Evolutionary conservation across 1,140 invertebrate species (phyloP).

Genomic region (Listronotus oregonensis): DNA sequence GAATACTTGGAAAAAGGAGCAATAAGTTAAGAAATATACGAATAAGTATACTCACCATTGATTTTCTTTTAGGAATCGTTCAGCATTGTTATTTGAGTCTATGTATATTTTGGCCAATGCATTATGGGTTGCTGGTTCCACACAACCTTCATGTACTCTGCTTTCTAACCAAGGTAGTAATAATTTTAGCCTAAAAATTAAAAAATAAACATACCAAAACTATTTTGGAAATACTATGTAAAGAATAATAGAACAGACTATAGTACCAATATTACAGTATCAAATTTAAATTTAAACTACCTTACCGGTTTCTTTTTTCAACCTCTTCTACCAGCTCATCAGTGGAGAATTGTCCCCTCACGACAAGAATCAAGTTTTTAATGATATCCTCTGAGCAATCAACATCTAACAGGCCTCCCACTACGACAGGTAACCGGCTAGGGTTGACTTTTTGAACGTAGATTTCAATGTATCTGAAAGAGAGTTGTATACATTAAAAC

Average conservation of each 20-base stretch:
- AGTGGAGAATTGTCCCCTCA: conserved; percentile 97
- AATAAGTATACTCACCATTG: conserved; percentile 59
- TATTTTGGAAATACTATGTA: not conserved
- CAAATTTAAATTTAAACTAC: too few species aligned
- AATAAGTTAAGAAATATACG: too few species aligned
- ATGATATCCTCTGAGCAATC: conserved; percentile 99
- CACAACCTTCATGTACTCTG: conserved; percentile 93
- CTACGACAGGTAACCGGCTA: conserved; percentile 94
- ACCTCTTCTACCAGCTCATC: conserved; percentile 99
- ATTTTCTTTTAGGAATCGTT: conserved; percentile 91
- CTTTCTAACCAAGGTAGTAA: conserved; percentile 96
- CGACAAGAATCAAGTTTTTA: conserved; percentile 97
- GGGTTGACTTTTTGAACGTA: conserved; percentile 99
- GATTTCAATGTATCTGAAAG: conserved; percentile 81
- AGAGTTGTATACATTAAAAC: too few species aligned
- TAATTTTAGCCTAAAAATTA: conserved; percentile 74
- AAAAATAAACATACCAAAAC: not conserved
- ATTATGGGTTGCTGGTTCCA: conserved; percentile 98
- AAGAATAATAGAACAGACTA: too few species aligned
- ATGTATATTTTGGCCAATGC: conserved; percentile 99
- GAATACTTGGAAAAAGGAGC: too few species aligned
- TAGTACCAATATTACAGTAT: too few species aligned
- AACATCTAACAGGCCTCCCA: conserved; percentile 96
- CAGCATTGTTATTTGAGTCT: conserved; percentile 99
- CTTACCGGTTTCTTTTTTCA: conserved; percentile 88